Conservation (phyloP, 2,888 invertebrate species). For the Argyresthia goedartella region DNA sequence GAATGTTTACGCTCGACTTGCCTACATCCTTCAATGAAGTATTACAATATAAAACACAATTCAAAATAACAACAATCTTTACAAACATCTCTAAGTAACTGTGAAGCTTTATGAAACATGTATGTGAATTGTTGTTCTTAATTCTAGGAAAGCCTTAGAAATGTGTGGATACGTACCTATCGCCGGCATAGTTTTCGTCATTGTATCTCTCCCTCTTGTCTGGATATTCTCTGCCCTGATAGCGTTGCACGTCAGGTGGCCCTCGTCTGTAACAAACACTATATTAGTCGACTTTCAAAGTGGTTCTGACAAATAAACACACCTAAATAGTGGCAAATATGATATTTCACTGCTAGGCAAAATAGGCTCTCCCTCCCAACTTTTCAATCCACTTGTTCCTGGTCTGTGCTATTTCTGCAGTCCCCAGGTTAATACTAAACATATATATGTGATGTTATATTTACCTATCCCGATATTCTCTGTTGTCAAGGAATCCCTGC, state of each 20-base stretch:
- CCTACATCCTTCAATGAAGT: slow-evolving; percentile 20
- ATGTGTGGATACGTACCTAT: slow-evolving; percentile 32
- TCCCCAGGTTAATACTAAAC: neutral
- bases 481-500: slow-evolving; percentile 25
- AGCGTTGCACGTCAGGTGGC: slow-evolving; percentile 41
- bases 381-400: too few species aligned
- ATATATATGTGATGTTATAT: neutral
- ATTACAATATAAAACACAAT: neutral
- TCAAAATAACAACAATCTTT: neutral
- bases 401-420: too few species aligned
- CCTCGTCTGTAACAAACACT: slow-evolving; percentile 21
- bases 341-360: too few species aligned
- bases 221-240: slow-evolving; percentile 38
- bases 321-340: too few species aligned
- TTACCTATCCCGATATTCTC: slow-evolving; percentile 37
- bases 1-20: slow-evolving; percentile 18
- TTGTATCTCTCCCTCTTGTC: slow-evolving; percentile 49
- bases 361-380: too few species aligned
- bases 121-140: neutral
- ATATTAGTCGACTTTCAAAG: too few species aligned
- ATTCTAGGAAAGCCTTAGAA: neutral
- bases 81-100: neutral
- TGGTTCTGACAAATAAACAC: too few species aligned
- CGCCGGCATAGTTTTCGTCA: slow-evolving; percentile 38
- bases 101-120: neutral